Conservation (phyloP, 1,140 invertebrate genomes). For the Drosophila insularis region DNA sequence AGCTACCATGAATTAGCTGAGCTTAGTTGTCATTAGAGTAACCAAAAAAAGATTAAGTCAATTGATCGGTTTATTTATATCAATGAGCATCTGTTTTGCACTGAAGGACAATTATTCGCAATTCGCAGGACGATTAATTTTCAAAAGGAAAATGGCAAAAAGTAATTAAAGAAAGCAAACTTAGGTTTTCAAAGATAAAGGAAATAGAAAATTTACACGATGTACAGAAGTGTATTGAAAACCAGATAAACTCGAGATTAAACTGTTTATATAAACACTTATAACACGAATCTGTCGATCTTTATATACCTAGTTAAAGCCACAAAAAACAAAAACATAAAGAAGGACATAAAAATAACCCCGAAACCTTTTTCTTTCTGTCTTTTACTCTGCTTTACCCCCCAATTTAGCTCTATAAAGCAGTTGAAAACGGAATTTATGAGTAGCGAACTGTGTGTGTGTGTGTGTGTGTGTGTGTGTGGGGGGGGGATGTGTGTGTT, state of each 20-base stretch:
- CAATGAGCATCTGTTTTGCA: no score
- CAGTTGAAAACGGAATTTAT: conserved; percentile 56
- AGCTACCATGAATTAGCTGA: not conserved
- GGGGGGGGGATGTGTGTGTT: no score
- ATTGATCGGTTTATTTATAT: not conserved
- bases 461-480: not conserved
- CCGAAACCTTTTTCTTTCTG: not conserved
- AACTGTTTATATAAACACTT: no score
- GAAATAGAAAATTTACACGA: no score
- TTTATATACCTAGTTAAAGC: not conserved
- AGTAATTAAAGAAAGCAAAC: no score
- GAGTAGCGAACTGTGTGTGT: conserved; percentile 40
- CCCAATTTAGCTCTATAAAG: not conserved
- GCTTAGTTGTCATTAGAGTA: not conserved
- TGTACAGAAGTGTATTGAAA: no score
- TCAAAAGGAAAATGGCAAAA: no score
- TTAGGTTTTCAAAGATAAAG: no score
- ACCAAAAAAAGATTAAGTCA: not conserved
- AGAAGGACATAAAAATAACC: not conserved
- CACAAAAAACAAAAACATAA: not conserved
- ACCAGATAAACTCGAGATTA: no score
- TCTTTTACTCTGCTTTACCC: not conserved
- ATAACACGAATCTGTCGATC: no score
- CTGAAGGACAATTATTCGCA: no score
- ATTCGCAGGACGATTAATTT: no score